Evolutionary conservation across 1,140 invertebrate species (phyloP), one percentile per base, ranked within the genome.

Genomic region (Macrostomum lignano): DNA sequence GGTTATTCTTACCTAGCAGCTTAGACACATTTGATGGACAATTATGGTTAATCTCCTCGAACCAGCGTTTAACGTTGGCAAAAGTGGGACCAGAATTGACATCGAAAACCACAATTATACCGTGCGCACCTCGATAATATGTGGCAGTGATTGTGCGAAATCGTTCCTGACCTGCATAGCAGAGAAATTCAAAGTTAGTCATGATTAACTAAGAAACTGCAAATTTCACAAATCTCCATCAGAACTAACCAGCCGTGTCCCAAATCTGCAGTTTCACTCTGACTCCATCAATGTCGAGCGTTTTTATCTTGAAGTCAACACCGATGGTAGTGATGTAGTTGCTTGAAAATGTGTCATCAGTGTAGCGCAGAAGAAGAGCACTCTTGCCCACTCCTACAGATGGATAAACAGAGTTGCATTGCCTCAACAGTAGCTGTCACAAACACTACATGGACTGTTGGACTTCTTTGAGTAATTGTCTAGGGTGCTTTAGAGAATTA

Each of bases 261-360:
- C 76, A 82, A 52, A 81, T 81, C 59, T 84, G 78, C 40, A 84
- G 63, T 64, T 84, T 84, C 41, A 84, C 75, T 45, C 76, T 60
- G 61, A 84, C 82, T 45, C 81, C 77, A 49, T 81, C 79, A 45
- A 86, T 71, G 61, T 94, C 94, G 21, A 98, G 86, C 21, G 88
- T 98, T n/a, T 28, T 3, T 28, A 28, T 3, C 7, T 5, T 28
- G 26, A 14, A 15, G 19, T 5, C 15, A 5, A 5, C 19, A 36
- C 91, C 88, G 31, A 98, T 88, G 25, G 91, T 98, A 38, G 82
- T 88, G 33, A 96, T 84, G 50, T 96, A 96, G 36, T 88, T 86
- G 37, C 86, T 94, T 31, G 86, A 96, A 60, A 96, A 98, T 33
- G 84, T 93, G 58, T 96, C 86, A 55, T 96, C 88, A 20, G 88